These are phyloP conservation scores for Mellivora capensis DNA, from an alignment of 2,113 vertebrate genomes.

Conservation along the genomic window DNA sequence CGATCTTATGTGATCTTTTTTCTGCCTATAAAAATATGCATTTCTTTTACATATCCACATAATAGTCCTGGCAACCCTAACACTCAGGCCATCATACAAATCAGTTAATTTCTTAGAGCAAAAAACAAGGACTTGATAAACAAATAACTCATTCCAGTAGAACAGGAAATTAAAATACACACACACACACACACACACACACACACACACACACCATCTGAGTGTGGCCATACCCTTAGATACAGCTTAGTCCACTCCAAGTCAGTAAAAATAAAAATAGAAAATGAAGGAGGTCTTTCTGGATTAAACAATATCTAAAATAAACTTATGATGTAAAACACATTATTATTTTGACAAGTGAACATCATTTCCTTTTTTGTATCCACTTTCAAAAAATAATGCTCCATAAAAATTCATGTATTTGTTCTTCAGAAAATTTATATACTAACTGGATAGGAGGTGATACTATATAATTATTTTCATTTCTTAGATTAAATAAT, in stretches of 20 bases:
- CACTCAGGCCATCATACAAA: not conserved
- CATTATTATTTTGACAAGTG: not conserved
- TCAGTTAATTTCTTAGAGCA: not conserved
- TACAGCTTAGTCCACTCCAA: not conserved
- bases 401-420: not conserved
- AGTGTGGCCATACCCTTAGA: not conserved
- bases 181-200: not conserved
- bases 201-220: not conserved
- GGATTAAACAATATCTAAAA: not conserved
- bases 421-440: not conserved
- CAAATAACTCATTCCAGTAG: not conserved
- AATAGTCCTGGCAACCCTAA: not conserved
- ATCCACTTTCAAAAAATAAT: not conserved
- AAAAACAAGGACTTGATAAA: not conserved
- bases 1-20: not conserved
- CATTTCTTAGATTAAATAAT: not conserved
- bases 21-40: not conserved
- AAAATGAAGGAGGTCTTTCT: not conserved
- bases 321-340: not conserved
- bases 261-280: not conserved
- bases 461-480: not conserved
- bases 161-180: not conserved
- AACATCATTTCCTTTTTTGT: not conserved
- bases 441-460: not conserved
- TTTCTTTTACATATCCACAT: not conserved